Conservation (phyloP, 2,797 vertebrate species). For the Lepilemur ruficaudatus region DNA sequence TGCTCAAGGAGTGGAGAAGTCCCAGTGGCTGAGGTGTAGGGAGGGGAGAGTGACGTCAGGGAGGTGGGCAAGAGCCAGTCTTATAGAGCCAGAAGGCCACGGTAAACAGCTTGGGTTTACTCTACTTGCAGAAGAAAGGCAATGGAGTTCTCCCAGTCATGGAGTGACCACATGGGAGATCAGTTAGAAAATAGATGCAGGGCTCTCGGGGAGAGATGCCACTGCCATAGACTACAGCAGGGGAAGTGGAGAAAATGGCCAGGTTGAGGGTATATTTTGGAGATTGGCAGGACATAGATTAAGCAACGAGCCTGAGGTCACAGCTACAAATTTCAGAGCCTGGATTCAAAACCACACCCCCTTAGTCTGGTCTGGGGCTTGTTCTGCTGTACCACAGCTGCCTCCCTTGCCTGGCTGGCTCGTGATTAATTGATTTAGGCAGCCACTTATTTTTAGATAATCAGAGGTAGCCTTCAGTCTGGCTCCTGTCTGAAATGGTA, state of each 20-base stretch:
- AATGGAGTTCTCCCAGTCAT: fast-evolving
- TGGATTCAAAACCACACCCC: background rate
- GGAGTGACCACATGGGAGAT: background rate
- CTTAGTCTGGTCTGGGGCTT: background rate
- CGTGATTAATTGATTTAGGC: background rate
- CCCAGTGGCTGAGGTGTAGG: background rate
- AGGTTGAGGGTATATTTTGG: background rate
- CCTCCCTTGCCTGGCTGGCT: background rate
- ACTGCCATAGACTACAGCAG: background rate
- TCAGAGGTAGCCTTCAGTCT: conserved; percentile 17
- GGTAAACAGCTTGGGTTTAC: background rate
- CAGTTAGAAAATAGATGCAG: background rate
- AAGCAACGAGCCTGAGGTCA: background rate
- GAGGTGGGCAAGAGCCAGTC: background rate
- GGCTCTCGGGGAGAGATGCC: background rate
- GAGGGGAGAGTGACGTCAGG: background rate
- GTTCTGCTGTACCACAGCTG: background rate
- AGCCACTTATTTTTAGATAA: conserved; percentile 40
- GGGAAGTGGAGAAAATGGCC: background rate
- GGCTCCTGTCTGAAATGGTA: background rate
- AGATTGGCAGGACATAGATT: background rate
- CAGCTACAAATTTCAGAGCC: background rate
- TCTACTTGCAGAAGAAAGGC: background rate
- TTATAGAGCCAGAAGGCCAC: fast-evolving
- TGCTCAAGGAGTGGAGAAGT: background rate